phyloP scores from a whole-genome alignment of 35 echinoderm and acorn worm genomes.

The Lytechinus variegatus region DNA sequence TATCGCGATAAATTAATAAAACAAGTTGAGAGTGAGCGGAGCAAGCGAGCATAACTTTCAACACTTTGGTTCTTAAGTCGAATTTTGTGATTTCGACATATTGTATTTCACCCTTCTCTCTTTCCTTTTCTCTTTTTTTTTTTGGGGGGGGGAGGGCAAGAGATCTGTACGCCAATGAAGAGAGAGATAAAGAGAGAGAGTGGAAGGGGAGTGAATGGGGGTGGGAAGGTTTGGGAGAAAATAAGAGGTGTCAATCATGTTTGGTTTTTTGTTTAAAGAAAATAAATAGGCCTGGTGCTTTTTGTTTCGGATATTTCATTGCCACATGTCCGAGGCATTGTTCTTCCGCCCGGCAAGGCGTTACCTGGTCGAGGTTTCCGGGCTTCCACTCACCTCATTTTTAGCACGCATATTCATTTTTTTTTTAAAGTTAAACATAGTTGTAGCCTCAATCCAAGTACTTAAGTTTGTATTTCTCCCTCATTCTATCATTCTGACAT shows the following conservation, averaged over 20 bases:
- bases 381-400: not conserved
- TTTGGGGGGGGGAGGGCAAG: too few species aligned
- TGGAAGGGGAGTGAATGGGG: not conserved
- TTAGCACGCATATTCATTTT: not conserved
- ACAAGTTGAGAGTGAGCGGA: too few species aligned
- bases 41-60: too few species aligned
- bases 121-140: too few species aligned
- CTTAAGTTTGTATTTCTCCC: too few species aligned
- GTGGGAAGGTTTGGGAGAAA: not conserved
- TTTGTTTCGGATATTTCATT: constrained; percentile 6
- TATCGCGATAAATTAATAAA: too few species aligned
- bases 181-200: not conserved
- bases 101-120: too few species aligned
- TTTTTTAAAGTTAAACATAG: not conserved
- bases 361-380: not conserved
- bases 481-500: too few species aligned
- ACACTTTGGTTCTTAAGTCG: too few species aligned
- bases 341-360: not conserved
- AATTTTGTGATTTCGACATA: too few species aligned
- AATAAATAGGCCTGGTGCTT: not conserved
- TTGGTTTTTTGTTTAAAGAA: not conserved
- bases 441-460: not conserved
- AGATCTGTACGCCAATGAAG: not conserved
- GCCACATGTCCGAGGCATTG: not conserved
- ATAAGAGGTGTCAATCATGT: not conserved